These are phyloP conservation scores for Thereva nobilitata DNA, from an alignment of 2,888 invertebrate species.

Conservation along the genomic window DNA sequence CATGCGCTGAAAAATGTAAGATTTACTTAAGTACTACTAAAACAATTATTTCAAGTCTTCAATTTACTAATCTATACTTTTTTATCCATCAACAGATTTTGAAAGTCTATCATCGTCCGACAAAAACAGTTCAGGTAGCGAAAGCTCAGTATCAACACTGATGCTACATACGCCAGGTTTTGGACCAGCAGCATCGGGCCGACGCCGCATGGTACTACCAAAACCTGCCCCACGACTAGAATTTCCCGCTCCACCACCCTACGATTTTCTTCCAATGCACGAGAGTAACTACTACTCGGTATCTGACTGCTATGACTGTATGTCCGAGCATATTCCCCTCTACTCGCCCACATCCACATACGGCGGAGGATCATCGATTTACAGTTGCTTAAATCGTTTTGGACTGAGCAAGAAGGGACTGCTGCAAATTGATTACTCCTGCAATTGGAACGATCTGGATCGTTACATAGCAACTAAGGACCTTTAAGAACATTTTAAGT, in stretches of 20 bases:
- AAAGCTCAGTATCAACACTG: constrained; percentile 48
- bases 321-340: constrained; percentile 46
- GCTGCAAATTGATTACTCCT: constrained; percentile 79
- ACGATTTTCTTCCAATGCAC: constrained; percentile 48
- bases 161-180: constrained; percentile 50
- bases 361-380: constrained; percentile 50
- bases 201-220: constrained; percentile 51
- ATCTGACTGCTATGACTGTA: constrained; percentile 40
- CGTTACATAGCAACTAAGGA: constrained; percentile 65
- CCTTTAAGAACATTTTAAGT: neutral
- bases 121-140: constrained; percentile 41
- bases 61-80: constrained; percentile 2
- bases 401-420: constrained; percentile 78
- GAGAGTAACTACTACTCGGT: constrained; percentile 42
- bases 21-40: no score
- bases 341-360: constrained; percentile 42
- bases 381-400: constrained; percentile 58
- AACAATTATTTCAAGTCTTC: neutral
- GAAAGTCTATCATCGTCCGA: constrained; percentile 43
- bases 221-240: constrained; percentile 53
- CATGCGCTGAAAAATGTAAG: no score
- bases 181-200: constrained; percentile 50
- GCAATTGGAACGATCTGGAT: constrained; percentile 80
- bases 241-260: constrained; percentile 54
- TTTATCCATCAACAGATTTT: constrained; percentile 29